Evolutionary conservation across 2,888 invertebrate genomes (phyloP).

Genomic region (Epirrhoe tristata): DNA sequence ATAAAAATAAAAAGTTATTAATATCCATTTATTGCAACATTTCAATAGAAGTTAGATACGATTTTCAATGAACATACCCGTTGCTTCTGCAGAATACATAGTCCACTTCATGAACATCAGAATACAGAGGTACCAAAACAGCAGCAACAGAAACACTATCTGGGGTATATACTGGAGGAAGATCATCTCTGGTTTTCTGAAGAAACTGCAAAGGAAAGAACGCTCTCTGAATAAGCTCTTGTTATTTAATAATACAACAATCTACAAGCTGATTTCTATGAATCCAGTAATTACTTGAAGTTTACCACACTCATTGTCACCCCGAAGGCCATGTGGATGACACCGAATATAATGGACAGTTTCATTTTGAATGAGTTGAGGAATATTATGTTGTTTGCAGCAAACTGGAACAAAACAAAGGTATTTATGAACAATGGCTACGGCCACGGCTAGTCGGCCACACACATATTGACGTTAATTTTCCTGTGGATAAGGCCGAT

Average conservation of each 20-base stretch:
- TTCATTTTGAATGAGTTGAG: slow-evolving; percentile 92
- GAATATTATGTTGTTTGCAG: slow-evolving; percentile 89
- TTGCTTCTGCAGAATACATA: slow-evolving; percentile 77
- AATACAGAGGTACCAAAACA: slow-evolving; percentile 89
- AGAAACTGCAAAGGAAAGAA: slow-evolving; percentile 70
- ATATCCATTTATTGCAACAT: too few relatives aligned
- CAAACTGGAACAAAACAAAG: slow-evolving; percentile 68
- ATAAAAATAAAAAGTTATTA: too few relatives aligned
- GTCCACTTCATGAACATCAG: slow-evolving; percentile 90
- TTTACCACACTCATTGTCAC: slow-evolving; percentile 87
- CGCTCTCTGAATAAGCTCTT: slow-evolving; percentile 17
- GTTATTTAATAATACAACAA: slow-evolving; percentile 37
- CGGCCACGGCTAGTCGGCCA: background rate
- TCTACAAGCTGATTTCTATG: slow-evolving; percentile 75
- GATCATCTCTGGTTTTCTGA: slow-evolving; percentile 77
- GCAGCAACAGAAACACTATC: slow-evolving; percentile 87
- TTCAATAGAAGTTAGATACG: too few relatives aligned
- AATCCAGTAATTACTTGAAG: slow-evolving; percentile 85
- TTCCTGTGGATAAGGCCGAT: too few relatives aligned
- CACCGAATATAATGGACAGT: slow-evolving; percentile 89
- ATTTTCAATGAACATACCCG: slow-evolving; percentile 54
- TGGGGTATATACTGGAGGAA: slow-evolving; percentile 89
- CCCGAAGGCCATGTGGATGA: slow-evolving; percentile 91
- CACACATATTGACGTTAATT: too few relatives aligned
- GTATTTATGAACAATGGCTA: background rate